Conservation (phyloP, 2,888 invertebrate species). For the Cataglyphis altisquamis region DNA sequence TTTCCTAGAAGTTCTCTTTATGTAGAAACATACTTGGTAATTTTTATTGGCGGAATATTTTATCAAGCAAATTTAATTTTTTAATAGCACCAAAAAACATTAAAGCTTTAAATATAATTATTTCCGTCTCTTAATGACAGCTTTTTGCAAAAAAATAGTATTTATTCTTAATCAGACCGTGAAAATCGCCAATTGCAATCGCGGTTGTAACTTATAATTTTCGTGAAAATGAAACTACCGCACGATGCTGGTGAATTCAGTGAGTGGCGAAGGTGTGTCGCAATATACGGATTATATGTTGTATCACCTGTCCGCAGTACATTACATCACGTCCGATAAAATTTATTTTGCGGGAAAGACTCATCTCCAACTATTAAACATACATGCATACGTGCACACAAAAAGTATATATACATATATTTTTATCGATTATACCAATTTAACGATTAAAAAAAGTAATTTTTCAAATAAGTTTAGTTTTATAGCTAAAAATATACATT, state of each 20-base stretch:
- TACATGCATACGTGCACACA: background rate
- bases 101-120: slow-evolving; percentile 23
- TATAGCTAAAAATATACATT: background rate
- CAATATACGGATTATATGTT: slow-evolving; percentile 35
- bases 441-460: background rate
- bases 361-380: background rate
- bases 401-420: background rate
- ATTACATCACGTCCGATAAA: slow-evolving; percentile 37
- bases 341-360: slow-evolving; percentile 9
- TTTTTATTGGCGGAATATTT: slow-evolving; percentile 5
- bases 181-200: slow-evolving; percentile 19
- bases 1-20: background rate
- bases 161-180: slow-evolving; percentile 42
- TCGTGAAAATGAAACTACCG: slow-evolving; percentile 43
- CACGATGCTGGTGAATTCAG: slow-evolving; percentile 18
- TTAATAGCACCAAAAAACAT: background rate
- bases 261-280: slow-evolving; percentile 5
- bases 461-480: background rate
- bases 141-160: background rate
- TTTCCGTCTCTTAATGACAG: background rate
- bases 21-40: background rate
- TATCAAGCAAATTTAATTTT: background rate
- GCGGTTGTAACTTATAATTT: slow-evolving; percentile 40
- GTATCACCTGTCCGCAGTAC: slow-evolving; percentile 20
- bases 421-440: background rate